These are phyloP conservation scores for Typhlichthys subterraneus DNA, from an alignment of 2,797 vertebrate species.

Conservation along the genomic window DNA sequence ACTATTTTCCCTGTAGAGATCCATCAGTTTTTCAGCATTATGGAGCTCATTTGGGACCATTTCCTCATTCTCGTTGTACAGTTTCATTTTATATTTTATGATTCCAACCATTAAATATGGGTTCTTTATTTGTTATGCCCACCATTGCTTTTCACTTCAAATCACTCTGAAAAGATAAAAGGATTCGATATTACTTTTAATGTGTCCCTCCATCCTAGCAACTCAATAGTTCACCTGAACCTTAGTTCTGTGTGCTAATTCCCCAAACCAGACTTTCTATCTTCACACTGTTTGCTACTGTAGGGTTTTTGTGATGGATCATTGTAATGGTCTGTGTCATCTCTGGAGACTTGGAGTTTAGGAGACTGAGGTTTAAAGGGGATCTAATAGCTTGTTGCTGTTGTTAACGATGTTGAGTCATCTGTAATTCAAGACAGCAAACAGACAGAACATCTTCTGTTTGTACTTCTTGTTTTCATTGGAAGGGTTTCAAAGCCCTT, in stretches of 20 bases:
- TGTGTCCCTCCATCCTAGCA: background rate
- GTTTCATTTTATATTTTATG: constrained; percentile 16
- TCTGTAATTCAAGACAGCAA: too few relatives aligned
- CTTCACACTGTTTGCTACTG: too few relatives aligned
- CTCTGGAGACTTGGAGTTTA: too few relatives aligned
- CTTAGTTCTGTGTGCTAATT: constrained; percentile 6
- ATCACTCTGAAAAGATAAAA: constrained; percentile 9
- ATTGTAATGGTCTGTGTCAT: too few relatives aligned
- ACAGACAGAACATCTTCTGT: too few relatives aligned
- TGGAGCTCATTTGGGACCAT: constrained; percentile 28
- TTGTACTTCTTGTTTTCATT: too few relatives aligned
- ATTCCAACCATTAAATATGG: constrained; percentile 28
- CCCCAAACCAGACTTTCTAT: constrained; percentile 3
- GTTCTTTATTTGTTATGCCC: constrained; percentile 9
- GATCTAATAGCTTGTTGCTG: too few relatives aligned
- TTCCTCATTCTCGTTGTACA: background rate
- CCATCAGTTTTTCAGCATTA: constrained; percentile 19
- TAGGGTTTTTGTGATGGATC: too few relatives aligned
- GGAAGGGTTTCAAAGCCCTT: too few relatives aligned
- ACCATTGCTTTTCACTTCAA: constrained; percentile 20
- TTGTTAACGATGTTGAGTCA: too few relatives aligned
- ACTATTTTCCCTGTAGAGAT: constrained; percentile 25
- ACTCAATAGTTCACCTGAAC: constrained; percentile 26
- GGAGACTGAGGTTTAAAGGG: too few relatives aligned
- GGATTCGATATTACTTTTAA: constrained; percentile 23